A percentile compares a stretch with the other conserved stretches of the same genome.
These are phyloP conservation scores for Brienomyrus longianalis DNA, from an alignment of 2,113 vertebrate genomes.

Conservation along the genomic window DNA sequence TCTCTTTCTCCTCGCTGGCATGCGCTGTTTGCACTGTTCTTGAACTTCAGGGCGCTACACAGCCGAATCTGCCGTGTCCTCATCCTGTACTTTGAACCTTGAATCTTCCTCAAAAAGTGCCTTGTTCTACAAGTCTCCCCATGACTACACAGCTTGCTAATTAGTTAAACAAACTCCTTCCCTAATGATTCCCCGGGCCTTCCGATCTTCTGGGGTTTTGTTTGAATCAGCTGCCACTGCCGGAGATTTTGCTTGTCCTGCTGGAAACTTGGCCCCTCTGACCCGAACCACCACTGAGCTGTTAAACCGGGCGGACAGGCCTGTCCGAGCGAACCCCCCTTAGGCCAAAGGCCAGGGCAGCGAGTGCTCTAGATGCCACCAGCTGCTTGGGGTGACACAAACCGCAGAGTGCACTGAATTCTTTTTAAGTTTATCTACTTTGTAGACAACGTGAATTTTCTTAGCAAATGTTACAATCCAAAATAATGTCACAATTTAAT, in stretches of 20 bases:
- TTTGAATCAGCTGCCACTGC: constrained; percentile 67
- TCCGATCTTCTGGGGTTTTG: constrained; percentile 75
- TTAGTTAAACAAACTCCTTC: constrained; percentile 94
- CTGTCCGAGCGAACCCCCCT: constrained; percentile 74
- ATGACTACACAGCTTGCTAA: constrained; percentile 91
- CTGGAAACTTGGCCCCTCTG: constrained; percentile 82
- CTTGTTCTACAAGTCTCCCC: constrained; percentile 73
- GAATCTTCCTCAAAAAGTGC: constrained; percentile 57
- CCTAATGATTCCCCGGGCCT: constrained; percentile 74
- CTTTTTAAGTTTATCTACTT: background rate
- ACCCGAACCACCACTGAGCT: constrained; percentile 77
- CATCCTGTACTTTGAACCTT: constrained; percentile 71
- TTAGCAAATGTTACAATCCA: background rate
- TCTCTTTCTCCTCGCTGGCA: constrained; percentile 59
- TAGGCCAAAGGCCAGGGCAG: constrained; percentile 87
- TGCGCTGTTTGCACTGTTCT: constrained; percentile 96
- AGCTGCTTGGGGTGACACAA: constrained; percentile 88
- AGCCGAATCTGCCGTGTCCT: constrained; percentile 68
- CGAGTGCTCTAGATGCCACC: constrained; percentile 78
- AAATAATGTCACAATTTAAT: background rate
- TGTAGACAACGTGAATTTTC: background rate
- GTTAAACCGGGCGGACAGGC: constrained; percentile 74
- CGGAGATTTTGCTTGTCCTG: constrained; percentile 61
- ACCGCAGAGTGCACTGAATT: constrained; percentile 65
- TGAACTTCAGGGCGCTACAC: constrained; percentile 92